These are phyloP conservation scores for Ectropis grisescens DNA, from an alignment of 1,140 invertebrate genomes.

Conservation along the genomic window DNA sequence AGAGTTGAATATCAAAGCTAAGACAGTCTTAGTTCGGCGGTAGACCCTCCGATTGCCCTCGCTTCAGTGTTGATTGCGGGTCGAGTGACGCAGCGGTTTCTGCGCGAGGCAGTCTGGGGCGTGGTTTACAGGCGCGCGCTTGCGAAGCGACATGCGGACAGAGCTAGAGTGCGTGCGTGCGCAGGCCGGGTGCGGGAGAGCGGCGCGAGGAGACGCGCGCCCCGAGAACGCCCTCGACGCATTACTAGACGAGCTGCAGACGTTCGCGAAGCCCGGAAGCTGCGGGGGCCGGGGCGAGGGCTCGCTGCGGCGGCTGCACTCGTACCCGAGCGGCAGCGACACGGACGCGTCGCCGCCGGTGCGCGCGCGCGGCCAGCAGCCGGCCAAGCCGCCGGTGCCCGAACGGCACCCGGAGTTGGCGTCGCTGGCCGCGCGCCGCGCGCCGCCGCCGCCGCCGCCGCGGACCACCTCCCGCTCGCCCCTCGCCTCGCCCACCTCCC, in stretches of 20 bases:
- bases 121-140: too few relatives aligned
- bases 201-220: slow-evolving; percentile 76
- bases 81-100: too few relatives aligned
- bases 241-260: slow-evolving; percentile 93
- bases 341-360: slow-evolving; percentile 78
- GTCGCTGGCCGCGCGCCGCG: slow-evolving; percentile 76
- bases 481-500: slow-evolving; percentile 77
- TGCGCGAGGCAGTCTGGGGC: too few relatives aligned
- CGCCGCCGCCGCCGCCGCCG: slow-evolving; percentile 89
- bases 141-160: too few relatives aligned
- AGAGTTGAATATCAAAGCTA: too few relatives aligned
- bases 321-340: slow-evolving; percentile 82
- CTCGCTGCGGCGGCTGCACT: slow-evolving; percentile 79
- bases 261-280: slow-evolving; percentile 79
- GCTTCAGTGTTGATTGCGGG: too few relatives aligned
- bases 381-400: slow-evolving; percentile 81
- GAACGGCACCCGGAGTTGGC: slow-evolving; percentile 81
- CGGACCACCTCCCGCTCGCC: slow-evolving; percentile 86
- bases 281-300: slow-evolving; percentile 81
- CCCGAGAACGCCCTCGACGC: slow-evolving; percentile 95
- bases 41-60: too few relatives aligned
- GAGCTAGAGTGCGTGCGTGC: slow-evolving; percentile 38
- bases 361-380: slow-evolving; percentile 64
- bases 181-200: slow-evolving; percentile 71
- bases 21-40: too few relatives aligned